Evolutionary conservation across 1,140 invertebrate genomes (phyloP), one percentile per base, ranked within the genome.

Genomic region (Macrobrachium rosenbergii): DNA sequence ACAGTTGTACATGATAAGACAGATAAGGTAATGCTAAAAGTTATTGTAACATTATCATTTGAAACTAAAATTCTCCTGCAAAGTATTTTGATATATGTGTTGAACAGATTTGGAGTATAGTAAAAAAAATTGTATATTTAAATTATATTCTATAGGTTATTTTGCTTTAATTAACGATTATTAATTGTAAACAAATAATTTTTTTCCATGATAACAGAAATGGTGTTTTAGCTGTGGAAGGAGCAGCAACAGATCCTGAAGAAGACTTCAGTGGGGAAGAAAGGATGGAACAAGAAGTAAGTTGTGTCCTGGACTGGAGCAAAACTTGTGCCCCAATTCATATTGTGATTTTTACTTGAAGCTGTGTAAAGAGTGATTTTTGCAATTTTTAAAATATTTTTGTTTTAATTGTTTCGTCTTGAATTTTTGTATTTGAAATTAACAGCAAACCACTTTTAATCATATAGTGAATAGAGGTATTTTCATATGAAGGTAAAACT

Each of bases 1-100:
- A 92, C 98, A 99, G 92, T 93, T 99, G 52, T 99, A 98, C 91
- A 99, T 99, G 96, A 98, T 99, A 78, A 96, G 96, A 76, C 96
- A 96, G 78, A 97, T 99, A 69, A 88, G 88, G 87, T 90, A 80
- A 59, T 17, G 17, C 60, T 16, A 6, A 10, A 23, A 28, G 21
- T 76, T 19, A 7, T 14, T 6, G 28, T 43, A 19, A 52, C 11
- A 19, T 19, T 11, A 2, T n/a, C 45, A 21, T 8, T 75, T 23
- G n/a, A 45, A 23, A 43, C 12, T n/a, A 76, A 19, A 16, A 3
- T 76, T 37, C 16, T n/a, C 52, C 17, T 19, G 16, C 0, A 43
- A n/a, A 19, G 11, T 17, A 11, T 75, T 73, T 37, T 37, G 28
- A 37, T 37, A 3, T 37, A 3, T 37, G 1, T 37, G 28, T 37